Evolutionary conservation across 2,888 invertebrate genomes (phyloP), one percentile per base, ranked within the genome.

Genomic region (Nebria salina): DNA sequence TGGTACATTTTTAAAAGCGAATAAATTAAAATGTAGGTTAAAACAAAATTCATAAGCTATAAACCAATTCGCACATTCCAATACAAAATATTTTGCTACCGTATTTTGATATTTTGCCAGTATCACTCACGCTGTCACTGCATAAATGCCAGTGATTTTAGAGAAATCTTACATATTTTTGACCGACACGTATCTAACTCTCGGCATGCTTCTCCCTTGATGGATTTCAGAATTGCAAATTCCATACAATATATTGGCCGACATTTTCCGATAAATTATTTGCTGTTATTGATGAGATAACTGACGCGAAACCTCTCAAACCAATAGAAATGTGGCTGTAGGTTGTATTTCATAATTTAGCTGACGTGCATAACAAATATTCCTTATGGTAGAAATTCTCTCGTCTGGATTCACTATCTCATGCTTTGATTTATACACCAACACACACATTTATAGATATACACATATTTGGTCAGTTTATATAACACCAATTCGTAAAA

Each of bases 301-400:
- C 54, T 54, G 54, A 54, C 13, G 54, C 54, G 11, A 54, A 54
- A 11, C 54, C 54, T 54, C 54, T 54, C 54, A 54, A 54, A 54
- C 54, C 54, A 54, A 54, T 54, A 54, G 54, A 54, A 54, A 54
- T 54, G 54, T 54, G 13, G 11, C 8, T 54, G 54, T 54, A 54
- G 54, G 8, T 54, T 54, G 54, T 72, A 42, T 70, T 75, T 75
- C 72, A 75, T 80, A 80, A 68, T 75, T 75, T 66, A 80, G 72
- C 41, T 75, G 80, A 75, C 75, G 72, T 72, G 72, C 64, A 80
- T 80, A 80, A 75, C 64, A 80, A 80, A 80, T 80, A 75, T 72
- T 4, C 34, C 70, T 54, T 54, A 54, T 68, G 68, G 5, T 68
- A 8, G 6, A 68, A 68, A 68, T 68, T 68, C 20, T 68, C 20